phyloP scores from a whole-genome alignment of 2,797 vertebrate species.

The Hemitrygon akajei region DNA sequence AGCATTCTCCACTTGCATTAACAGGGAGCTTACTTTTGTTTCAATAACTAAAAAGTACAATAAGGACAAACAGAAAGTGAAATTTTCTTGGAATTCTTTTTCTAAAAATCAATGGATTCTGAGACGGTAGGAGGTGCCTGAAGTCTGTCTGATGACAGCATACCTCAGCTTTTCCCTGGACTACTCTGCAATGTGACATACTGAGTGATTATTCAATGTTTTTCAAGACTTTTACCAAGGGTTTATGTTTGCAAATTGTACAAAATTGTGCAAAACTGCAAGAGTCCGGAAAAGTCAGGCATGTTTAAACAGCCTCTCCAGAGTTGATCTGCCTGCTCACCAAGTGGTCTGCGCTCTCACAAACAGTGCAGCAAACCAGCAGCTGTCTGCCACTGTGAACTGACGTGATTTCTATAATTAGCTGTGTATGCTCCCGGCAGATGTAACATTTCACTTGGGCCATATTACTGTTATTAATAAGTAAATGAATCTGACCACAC shows the following conservation, averaged over 20 bases:
- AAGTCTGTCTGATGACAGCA: neutral
- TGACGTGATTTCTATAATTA: conserved; percentile 25
- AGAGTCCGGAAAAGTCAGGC: neutral
- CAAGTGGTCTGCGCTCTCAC: neutral
- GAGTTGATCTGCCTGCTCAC: neutral
- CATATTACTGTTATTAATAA: neutral
- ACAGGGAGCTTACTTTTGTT: too few species aligned
- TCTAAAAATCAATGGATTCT: neutral
- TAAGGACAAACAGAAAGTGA: neutral
- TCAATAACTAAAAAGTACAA: neutral
- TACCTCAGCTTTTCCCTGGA: neutral
- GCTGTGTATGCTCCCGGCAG: neutral
- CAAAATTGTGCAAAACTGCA: neutral
- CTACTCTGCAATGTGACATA: neutral
- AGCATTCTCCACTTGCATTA: neutral
- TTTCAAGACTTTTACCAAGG: neutral
- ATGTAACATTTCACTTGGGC: conserved; percentile 8
- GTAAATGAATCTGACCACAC: neutral
- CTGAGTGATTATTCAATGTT: neutral
- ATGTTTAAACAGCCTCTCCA: neutral
- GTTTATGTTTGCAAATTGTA: neutral
- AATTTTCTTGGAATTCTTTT: neutral
- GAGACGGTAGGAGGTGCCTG: neutral
- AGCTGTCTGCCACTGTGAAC: conserved; percentile 14
- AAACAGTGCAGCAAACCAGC: neutral